Conservation (phyloP, 2,797 vertebrate species). For the Morus bassanus region DNA sequence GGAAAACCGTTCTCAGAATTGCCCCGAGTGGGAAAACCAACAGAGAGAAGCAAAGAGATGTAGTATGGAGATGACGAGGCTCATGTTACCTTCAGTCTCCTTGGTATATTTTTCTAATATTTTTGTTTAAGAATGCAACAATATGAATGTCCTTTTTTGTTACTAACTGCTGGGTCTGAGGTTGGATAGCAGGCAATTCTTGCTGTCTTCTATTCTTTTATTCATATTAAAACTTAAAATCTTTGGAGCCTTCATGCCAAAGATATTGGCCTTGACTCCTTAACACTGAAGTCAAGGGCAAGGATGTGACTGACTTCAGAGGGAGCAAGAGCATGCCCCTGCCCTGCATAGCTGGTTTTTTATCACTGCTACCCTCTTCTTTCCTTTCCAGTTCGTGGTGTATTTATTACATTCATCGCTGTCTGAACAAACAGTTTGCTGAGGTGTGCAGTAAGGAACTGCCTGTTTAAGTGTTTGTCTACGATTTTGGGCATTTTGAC, state of each 20-base stretch:
- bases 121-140: background rate
- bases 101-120: background rate
- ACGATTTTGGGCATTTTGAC: background rate
- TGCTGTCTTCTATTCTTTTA: background rate
- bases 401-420: background rate
- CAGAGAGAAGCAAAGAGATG: background rate
- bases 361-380: background rate
- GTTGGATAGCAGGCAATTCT: background rate
- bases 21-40: accelerated
- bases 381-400: background rate
- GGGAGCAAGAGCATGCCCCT: background rate
- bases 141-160: background rate
- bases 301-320: background rate
- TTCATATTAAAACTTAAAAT: background rate
- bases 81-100: background rate
- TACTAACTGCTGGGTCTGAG: background rate
- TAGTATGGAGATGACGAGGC: background rate
- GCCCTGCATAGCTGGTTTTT: background rate
- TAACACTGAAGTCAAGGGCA: background rate
- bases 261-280: background rate
- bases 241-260: background rate
- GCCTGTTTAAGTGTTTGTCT: background rate
- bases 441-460: background rate
- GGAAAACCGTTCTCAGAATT: background rate
- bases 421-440: background rate